Evolutionary conservation across 2,888 invertebrate species (phyloP).

Genomic region (Sarcophaga caerulescens): DNA sequence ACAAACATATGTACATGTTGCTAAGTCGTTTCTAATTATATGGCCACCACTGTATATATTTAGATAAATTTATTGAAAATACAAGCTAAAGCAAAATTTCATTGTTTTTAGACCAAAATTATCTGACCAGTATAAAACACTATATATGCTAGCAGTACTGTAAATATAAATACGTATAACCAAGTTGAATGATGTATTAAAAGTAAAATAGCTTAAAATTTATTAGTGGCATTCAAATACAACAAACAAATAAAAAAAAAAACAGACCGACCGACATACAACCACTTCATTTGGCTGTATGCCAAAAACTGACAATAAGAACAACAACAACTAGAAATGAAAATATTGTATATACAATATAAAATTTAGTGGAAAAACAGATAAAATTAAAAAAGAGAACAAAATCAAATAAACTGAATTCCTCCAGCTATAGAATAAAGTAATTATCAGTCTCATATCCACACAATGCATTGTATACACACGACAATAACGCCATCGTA

Average conservation of each 20-base stretch:
- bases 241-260: conserved; percentile 7
- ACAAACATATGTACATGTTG: too few relatives aligned
- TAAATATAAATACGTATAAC: neutral
- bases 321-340: conserved; percentile 28
- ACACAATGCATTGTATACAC: neutral
- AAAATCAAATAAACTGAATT: conserved; percentile 39
- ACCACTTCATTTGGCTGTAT: conserved; percentile 51
- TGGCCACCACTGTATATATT: too few relatives aligned
- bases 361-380: conserved; percentile 34
- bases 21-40: too few relatives aligned
- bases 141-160: neutral
- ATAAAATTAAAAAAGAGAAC: conserved; percentile 4
- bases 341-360: conserved; percentile 4
- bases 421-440: conserved; percentile 40
- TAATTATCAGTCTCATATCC: conserved; percentile 29
- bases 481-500: neutral
- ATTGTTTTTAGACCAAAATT: too few relatives aligned
- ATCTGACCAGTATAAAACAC: too few relatives aligned
- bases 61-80: too few relatives aligned
- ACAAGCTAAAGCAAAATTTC: too few relatives aligned
- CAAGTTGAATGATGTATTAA: conserved; percentile 33
- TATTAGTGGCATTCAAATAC: conserved; percentile 42
- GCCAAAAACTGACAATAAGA: conserved; percentile 33
- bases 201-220: conserved; percentile 40
- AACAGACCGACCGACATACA: neutral